phyloP scores from a whole-genome alignment of 2,797 vertebrate species.

The Cetoscarus ocellatus region DNA sequence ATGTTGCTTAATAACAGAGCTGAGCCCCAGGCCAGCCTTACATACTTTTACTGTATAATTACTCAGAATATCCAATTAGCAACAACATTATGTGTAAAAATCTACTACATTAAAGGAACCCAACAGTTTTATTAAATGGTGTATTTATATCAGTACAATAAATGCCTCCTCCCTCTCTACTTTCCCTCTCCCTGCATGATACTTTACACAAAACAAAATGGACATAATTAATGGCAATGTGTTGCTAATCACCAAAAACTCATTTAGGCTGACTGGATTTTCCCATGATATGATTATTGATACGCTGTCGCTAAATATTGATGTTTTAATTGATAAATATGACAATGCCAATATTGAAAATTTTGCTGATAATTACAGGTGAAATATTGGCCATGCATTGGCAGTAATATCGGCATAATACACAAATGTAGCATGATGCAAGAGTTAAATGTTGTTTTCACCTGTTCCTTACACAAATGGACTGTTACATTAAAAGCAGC shows the following conservation, averaged over 20 bases:
- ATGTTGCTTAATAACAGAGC: no score
- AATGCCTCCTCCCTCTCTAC: neutral
- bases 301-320: no score
- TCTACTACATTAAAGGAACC: neutral
- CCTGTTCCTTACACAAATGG: no score
- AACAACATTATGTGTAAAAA: neutral
- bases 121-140: neutral
- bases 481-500: no score
- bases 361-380: no score
- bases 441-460: no score
- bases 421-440: no score
- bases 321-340: no score
- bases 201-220: constrained; percentile 15
- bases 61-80: neutral
- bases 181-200: neutral
- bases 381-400: no score
- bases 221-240: neutral
- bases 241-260: constrained; percentile 8
- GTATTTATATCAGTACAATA: neutral
- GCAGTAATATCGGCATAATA: no score
- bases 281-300: no score
- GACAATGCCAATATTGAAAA: no score
- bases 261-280: neutral
- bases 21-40: neutral
- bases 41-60: neutral